Evolutionary conservation across 2,797 vertebrate species (phyloP).

Genomic region (Acanthurus lineatus): DNA sequence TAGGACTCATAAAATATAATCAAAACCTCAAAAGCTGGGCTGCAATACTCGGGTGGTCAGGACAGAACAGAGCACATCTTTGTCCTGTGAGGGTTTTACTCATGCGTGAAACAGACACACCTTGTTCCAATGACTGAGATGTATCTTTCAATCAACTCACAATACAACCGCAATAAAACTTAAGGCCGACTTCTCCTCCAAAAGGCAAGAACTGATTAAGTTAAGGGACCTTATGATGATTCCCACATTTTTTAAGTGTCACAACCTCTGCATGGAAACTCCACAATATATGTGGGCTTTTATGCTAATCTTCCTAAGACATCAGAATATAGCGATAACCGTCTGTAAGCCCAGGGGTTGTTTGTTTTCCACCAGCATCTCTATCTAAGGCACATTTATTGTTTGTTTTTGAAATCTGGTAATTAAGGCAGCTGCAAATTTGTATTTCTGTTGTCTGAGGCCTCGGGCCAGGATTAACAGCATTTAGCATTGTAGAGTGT

Average conservation of each 20-base stretch:
- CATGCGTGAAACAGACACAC: constrained; percentile 80
- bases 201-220: constrained; percentile 47
- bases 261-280: constrained; percentile 33
- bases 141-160: constrained; percentile 67
- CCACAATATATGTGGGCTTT: constrained; percentile 43
- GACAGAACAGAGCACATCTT: constrained; percentile 80
- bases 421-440: constrained; percentile 85
- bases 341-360: constrained; percentile 72
- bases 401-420: constrained; percentile 84
- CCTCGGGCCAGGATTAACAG: constrained; percentile 84
- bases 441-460: constrained; percentile 84
- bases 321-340: constrained; percentile 71
- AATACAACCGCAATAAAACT: constrained; percentile 48
- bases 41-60: constrained; percentile 76
- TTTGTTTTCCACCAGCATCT: constrained; percentile 79
- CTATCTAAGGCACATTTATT: constrained; percentile 78
- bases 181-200: constrained; percentile 9
- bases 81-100: constrained; percentile 70
- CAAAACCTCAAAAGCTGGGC: constrained; percentile 81
- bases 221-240: constrained; percentile 24
- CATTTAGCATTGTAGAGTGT: constrained; percentile 80
- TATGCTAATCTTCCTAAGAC: constrained; percentile 64
- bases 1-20: constrained; percentile 89
- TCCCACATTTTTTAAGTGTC: constrained; percentile 47
- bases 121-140: constrained; percentile 77